phyloP scores from a whole-genome alignment of 2,113 vertebrate species.

The Danionella cerebrum region DNA sequence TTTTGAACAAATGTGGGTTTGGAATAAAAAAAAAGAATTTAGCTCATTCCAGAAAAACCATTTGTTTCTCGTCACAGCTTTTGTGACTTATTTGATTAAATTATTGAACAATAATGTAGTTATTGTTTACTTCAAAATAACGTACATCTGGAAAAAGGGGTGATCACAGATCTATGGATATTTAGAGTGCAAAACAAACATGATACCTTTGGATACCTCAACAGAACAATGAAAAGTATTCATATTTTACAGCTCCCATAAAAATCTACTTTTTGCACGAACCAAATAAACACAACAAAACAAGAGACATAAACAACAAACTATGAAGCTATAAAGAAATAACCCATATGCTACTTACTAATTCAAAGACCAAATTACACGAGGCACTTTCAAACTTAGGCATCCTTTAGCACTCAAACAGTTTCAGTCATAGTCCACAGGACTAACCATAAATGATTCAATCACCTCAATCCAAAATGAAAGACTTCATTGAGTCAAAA shows the following conservation, averaged over 20 bases:
- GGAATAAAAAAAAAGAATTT: background rate
- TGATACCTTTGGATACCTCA: background rate
- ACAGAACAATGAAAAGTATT: conserved; percentile 45
- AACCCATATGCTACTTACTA: conserved; percentile 44
- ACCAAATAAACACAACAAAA: conserved; percentile 42
- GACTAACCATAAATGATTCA: conserved; percentile 56
- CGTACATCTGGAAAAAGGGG: too few relatives aligned
- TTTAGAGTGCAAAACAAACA: background rate
- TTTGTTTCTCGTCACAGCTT: background rate
- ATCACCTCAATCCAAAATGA: conserved; percentile 38
- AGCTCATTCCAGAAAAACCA: background rate
- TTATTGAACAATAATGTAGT: too few relatives aligned
- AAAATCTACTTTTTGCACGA: conserved; percentile 42
- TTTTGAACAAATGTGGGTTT: background rate
- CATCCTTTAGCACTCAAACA: conserved; percentile 47
- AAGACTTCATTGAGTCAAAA: conserved; percentile 31
- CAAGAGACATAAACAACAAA: conserved; percentile 32
- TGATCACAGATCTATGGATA: background rate
- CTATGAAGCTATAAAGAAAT: conserved; percentile 39
- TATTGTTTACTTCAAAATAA: background rate
- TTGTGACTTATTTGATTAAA: too few relatives aligned
- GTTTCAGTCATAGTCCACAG: conserved; percentile 61
- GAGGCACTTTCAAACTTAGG: conserved; percentile 69
- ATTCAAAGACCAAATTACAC: conserved; percentile 52
- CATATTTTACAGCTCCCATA: conserved; percentile 22